phyloP scores from a whole-genome alignment of 2,113 vertebrate species.

The Crotalus viridis region DNA sequence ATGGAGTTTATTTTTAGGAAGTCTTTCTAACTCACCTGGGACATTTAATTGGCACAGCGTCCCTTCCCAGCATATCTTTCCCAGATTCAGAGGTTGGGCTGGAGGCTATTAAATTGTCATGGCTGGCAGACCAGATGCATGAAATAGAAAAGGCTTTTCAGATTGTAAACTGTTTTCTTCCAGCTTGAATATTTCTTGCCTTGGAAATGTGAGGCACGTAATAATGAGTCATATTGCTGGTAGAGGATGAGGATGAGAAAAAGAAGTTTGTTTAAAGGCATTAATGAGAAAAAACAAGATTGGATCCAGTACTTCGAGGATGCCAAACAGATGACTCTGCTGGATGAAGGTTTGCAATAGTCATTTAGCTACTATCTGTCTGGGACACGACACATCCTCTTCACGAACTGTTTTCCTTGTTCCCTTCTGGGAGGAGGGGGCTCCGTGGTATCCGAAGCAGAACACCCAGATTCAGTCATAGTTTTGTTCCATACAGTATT shows the following conservation, averaged over 20 bases:
- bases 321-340: no score
- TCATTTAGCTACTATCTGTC: no score
- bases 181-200: background rate
- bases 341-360: no score
- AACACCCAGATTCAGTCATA: no score
- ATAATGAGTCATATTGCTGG: background rate
- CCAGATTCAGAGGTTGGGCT: background rate
- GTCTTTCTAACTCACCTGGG: background rate
- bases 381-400: no score
- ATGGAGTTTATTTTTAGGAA: conserved; percentile 6
- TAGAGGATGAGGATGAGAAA: background rate
- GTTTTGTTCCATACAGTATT: no score
- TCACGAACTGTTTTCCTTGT: no score
- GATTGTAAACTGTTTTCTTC: background rate
- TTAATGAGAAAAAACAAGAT: background rate
- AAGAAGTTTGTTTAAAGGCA: background rate
- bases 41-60: background rate
- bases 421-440: no score
- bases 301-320: background rate
- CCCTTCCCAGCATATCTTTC: background rate
- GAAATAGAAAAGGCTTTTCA: accelerated
- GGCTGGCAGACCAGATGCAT: background rate
- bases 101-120: background rate
- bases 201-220: background rate
- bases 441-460: no score